Evolutionary conservation across 2,797 vertebrate genomes (phyloP).

Genomic region (Aldrovandia affinis): DNA sequence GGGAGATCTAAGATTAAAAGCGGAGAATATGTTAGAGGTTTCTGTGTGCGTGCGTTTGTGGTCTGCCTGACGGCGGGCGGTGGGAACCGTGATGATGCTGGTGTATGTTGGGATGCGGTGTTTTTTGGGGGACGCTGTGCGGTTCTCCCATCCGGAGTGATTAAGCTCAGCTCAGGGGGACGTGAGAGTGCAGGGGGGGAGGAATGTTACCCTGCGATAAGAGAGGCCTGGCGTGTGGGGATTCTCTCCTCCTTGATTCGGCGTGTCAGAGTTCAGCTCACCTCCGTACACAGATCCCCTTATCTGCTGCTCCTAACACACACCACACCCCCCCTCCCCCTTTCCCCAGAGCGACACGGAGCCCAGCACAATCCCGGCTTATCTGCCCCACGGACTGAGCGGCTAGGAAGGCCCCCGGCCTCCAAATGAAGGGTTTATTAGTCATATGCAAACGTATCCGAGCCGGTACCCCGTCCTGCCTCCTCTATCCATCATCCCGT

Average conservation of each 20-base stretch:
- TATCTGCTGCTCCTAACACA: conserved; percentile 54
- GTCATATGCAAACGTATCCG: not conserved
- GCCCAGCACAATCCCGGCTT: not conserved
- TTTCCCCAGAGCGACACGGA: not conserved
- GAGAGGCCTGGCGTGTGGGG: conserved; percentile 39
- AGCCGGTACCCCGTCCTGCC: not conserved
- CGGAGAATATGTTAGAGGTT: conserved; percentile 41
- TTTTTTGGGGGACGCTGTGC: conserved; percentile 20
- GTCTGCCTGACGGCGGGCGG: not conserved
- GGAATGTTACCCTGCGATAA: conserved; percentile 45
- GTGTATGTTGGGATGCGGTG: conserved; percentile 9
- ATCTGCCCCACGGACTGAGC: not conserved
- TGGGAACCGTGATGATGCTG: not conserved
- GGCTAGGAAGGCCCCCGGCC: not conserved
- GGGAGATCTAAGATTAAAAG: too few relatives aligned
- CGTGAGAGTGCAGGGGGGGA: not conserved
- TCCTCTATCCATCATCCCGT: not conserved
- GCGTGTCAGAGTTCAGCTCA: conserved; percentile 60
- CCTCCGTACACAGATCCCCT: conserved; percentile 56
- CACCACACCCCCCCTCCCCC: not conserved
- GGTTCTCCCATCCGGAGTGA: conserved; percentile 4
- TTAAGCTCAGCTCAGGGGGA: conserved; percentile 19
- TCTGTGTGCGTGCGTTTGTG: conserved; percentile 23
- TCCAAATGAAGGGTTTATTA: not conserved
- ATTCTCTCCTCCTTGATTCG: conserved; percentile 55